Percentiles rank a stretch among this genome's conserved stretches.
These are phyloP conservation scores for Psephotus haematonotus DNA, from an alignment of 2,113 vertebrate genomes.

Conservation along the genomic window DNA sequence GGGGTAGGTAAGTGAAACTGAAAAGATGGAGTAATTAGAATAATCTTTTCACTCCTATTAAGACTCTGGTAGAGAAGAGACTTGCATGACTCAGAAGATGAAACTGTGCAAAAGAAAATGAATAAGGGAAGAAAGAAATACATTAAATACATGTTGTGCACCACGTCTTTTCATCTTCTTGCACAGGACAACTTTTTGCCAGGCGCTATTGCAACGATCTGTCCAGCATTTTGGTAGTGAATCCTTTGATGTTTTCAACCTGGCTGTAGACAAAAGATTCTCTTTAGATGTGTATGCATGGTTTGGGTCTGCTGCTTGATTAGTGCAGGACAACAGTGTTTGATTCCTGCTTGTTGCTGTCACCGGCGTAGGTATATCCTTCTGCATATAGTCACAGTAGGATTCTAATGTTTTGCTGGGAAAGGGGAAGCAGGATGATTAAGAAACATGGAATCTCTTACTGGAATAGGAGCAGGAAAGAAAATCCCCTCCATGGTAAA, in stretches of 20 bases:
- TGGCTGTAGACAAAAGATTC: neutral
- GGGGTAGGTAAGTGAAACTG: neutral
- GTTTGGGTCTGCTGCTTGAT: neutral
- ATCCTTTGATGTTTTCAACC: neutral
- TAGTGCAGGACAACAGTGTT: neutral
- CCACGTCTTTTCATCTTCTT: neutral
- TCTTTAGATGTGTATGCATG: fast-evolving
- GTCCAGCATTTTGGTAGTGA: neutral
- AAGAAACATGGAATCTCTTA: neutral
- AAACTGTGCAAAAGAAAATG: neutral
- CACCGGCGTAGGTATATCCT: neutral
- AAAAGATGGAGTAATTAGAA: neutral
- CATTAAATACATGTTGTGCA: neutral
- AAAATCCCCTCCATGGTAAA: neutral
- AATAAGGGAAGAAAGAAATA: neutral
- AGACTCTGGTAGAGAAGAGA: neutral
- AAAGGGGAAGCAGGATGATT: neutral
- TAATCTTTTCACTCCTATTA: neutral
- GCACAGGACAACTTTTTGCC: neutral
- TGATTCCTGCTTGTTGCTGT: neutral
- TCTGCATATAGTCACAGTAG: neutral
- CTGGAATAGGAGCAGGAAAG: neutral
- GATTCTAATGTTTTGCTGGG: neutral
- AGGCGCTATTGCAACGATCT: neutral
- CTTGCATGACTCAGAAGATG: neutral